A percentile compares a stretch with the other conserved stretches of the same genome.
These are phyloP conservation scores for Nycticebus coucang DNA, from an alignment of 2,113 vertebrate genomes.

Conservation along the genomic window DNA sequence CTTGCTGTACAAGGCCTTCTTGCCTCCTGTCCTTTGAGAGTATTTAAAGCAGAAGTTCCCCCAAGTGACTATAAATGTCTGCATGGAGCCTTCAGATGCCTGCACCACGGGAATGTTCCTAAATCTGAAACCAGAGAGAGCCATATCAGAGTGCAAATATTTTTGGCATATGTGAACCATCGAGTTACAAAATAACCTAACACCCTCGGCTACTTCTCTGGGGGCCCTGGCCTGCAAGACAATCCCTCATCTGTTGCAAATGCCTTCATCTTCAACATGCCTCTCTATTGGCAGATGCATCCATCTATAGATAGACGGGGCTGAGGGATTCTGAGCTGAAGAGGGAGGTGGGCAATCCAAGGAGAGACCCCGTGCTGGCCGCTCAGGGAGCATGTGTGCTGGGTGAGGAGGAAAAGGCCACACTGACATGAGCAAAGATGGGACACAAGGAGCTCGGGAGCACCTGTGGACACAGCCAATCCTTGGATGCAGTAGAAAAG, in stretches of 20 bases:
- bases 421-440: not conserved
- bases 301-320: constrained; percentile 57
- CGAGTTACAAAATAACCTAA: constrained; percentile 64
- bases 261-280: constrained; percentile 63
- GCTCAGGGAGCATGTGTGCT: not conserved
- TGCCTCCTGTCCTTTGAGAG: constrained; percentile 79
- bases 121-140: constrained; percentile 90
- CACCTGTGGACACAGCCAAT: not conserved
- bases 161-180: constrained; percentile 70
- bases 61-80: constrained; percentile 83
- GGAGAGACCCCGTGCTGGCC: not conserved
- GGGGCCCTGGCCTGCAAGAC: constrained; percentile 59
- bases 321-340: not conserved
- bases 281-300: constrained; percentile 56
- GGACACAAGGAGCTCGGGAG: not conserved
- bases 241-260: constrained; percentile 65
- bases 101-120: constrained; percentile 86
- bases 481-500: not conserved
- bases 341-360: not conserved
- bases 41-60: constrained; percentile 83
- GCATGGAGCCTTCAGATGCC: constrained; percentile 89
- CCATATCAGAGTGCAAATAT: constrained; percentile 79
- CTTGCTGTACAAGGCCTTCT: not conserved
- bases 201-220: not conserved
- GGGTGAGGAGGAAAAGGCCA: not conserved